These are phyloP conservation scores for Parotia lawesii DNA, from an alignment of 2,113 vertebrate species.

Conservation along the genomic window DNA sequence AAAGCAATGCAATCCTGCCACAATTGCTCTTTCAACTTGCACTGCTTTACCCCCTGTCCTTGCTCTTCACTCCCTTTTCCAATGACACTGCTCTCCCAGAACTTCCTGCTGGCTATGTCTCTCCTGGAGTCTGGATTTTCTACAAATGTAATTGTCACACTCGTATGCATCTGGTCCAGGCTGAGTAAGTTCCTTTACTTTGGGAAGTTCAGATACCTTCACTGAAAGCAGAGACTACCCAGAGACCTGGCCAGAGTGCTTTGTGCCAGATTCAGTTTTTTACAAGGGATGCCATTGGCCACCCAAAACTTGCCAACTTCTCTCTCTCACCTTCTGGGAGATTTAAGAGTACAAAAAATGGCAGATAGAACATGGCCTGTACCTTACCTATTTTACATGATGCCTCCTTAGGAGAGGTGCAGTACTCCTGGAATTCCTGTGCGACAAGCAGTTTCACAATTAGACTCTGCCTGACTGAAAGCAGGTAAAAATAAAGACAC, in stretches of 20 bases:
- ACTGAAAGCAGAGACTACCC: not conserved
- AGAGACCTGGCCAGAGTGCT: not conserved
- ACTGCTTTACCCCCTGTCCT: not conserved
- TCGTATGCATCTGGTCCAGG: not conserved
- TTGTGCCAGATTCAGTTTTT: not conserved
- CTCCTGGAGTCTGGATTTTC: not conserved
- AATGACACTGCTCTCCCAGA: not conserved
- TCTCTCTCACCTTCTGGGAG: not conserved
- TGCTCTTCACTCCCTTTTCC: not conserved
- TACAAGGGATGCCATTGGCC: not conserved
- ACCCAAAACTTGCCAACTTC: not conserved
- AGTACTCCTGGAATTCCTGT: not conserved
- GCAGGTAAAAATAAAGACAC: not conserved
- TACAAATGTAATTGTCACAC: not conserved
- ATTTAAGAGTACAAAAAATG: not conserved
- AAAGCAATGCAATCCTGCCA: not conserved
- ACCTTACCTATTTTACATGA: not conserved
- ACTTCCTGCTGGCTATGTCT: not conserved
- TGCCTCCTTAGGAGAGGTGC: not conserved
- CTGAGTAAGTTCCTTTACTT: not conserved
- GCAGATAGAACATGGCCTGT: not conserved
- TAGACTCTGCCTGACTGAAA: not conserved
- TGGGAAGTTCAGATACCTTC: not conserved
- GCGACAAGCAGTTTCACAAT: not conserved
- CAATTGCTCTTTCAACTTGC: not conserved